A percentile compares a stretch with the other conserved stretches of the same genome.
Conservation (phyloP, 2,797 vertebrate species). For the Cryptoblepharus egeriae region DNA sequence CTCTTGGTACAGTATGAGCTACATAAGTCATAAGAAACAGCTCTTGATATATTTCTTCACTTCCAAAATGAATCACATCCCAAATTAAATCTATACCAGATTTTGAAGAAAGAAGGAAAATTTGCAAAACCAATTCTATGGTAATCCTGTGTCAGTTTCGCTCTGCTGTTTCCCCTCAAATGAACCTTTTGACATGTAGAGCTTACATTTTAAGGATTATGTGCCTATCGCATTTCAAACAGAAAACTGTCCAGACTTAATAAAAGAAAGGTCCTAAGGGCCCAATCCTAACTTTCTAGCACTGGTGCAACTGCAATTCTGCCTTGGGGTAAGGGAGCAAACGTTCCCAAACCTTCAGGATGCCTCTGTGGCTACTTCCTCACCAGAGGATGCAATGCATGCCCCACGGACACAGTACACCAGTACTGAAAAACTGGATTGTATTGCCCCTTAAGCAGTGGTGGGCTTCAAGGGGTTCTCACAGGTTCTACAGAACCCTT, state of each 20-base stretch:
- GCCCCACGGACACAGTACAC: too few species aligned
- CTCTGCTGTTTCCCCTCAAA: constrained; percentile 9
- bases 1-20: constrained; percentile 1
- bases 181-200: constrained; percentile 28
- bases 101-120: constrained; percentile 20
- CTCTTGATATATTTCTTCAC: not conserved
- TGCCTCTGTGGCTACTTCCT: too few species aligned
- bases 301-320: too few species aligned
- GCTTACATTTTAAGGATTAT: not conserved
- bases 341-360: too few species aligned
- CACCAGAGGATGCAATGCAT: too few species aligned
- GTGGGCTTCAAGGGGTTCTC: too few species aligned
- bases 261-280: constrained; percentile 30
- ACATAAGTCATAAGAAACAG: not conserved
- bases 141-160: constrained; percentile 4
- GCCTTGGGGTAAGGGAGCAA: too few species aligned
- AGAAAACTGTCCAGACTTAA: constrained; percentile 32
- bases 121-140: constrained; percentile 11
- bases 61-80: constrained; percentile 40
- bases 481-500: too few species aligned
- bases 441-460: too few species aligned
- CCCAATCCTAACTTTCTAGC: too few species aligned
- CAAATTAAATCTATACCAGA: constrained; percentile 32
- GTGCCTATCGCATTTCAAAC: constrained; percentile 12
- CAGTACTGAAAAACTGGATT: too few species aligned